Evolutionary conservation across 1,140 invertebrate species (phyloP), one percentile per base, ranked within the genome.

Genomic region (Lepidotrigona ventralis): DNA sequence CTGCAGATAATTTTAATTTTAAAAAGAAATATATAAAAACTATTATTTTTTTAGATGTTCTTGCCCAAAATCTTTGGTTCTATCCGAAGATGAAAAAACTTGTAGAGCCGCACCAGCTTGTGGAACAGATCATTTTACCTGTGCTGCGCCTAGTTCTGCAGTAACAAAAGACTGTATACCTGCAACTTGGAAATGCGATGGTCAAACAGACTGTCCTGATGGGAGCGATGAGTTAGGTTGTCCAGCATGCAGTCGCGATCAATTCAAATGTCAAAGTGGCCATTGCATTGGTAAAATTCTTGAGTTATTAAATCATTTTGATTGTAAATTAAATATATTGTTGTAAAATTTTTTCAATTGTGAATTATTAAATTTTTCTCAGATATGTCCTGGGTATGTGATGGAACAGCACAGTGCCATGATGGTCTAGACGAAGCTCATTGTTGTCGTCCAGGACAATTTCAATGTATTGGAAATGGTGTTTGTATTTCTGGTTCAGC

Each of bases 151-250:
- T 0, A 93, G 91, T 21, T 92, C 93, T 6, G 90, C 89, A 1
- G 89, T 92, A 21, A 90, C 93, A 46, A 95, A 95, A 79, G 96
- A 97, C 84, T 99, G 98, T 92, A 98, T 99, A 83, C 98, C 98
- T 0, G 93, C 95, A 1, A 95, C 95, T 0, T 99, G 98, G 98
- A 96, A 96, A 71, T 98, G 98, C 92, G 98, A 98, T 92, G 96
- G 96, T 0, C 96, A 97, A 81, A 94, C 94, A 60, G 98, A 99
- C 92, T 99, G 98, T 94, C 94, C 95, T 2, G 98, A 98, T 92
- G 96, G 96, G 26, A 97, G 97, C 6, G 97, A 98, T 90, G 97
- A 98, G 93, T 93, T 95, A 4, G 96, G 95, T n/a, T 98, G 97
- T 90, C 95, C 96, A 1, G 93, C 93, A 2, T 97, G 96, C 90